Conservation (phyloP, 92 coral and sea anemone species). For the Epizoanthus stellaris region DNA sequence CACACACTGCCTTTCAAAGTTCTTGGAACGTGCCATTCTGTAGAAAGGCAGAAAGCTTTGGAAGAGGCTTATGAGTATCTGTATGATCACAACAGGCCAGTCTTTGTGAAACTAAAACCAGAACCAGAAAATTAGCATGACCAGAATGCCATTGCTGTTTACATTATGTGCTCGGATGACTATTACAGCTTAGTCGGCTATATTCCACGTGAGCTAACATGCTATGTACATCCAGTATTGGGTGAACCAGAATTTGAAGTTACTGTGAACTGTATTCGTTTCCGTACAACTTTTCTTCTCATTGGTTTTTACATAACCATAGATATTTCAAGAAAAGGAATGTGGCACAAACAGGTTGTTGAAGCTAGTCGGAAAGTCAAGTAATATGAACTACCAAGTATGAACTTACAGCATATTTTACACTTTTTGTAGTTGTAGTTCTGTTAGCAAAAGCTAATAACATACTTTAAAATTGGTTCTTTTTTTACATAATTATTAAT, state of each 20-base stretch:
- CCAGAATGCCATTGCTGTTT: conserved; percentile 64
- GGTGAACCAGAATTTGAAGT: conserved; percentile 41
- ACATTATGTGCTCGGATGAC: conserved; percentile 3
- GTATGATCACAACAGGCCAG: conserved; percentile 70
- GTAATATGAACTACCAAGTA: neutral
- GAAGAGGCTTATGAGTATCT: conserved; percentile 49
- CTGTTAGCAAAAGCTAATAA: no score
- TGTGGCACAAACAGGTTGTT: conserved; percentile 49
- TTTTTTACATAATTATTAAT: no score
- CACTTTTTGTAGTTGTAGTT: no score
- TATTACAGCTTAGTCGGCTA: conserved; percentile 63
- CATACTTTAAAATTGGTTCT: no score
- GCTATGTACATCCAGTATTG: conserved; percentile 44
- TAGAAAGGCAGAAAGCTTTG: conserved; percentile 44
- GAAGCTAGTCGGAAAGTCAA: conserved; percentile 60
- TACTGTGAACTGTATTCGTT: conserved; percentile 41
- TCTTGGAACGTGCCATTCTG: conserved; percentile 59
- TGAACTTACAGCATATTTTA: no score
- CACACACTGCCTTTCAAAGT: conserved; percentile 72
- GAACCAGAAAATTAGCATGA: conserved; percentile 66
- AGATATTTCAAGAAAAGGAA: conserved; percentile 47
- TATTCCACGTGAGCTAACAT: conserved; percentile 52
- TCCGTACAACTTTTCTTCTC: conserved; percentile 48
- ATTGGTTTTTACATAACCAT: conserved; percentile 17
- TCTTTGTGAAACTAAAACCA: conserved; percentile 53